Evolutionary conservation across 2,113 vertebrate species (phyloP), one percentile per base, ranked within the genome.

Genomic region (Cyprinodon tularosa): DNA sequence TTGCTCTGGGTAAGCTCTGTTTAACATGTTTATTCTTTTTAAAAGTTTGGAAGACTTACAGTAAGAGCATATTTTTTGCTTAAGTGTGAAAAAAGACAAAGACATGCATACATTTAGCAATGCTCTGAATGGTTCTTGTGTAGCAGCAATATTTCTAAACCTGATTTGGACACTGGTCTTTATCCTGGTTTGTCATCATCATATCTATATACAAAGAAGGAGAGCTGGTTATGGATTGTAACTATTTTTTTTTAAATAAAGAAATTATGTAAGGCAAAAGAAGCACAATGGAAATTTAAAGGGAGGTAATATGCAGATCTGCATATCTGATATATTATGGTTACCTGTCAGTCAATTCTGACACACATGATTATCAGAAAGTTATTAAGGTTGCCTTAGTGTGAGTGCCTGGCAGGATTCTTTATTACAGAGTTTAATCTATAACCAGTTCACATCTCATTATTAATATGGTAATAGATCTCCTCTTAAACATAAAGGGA

Each of bases 391-490:
- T 85, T 29, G 91, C 86, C 80, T 89, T 88, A 84, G 84, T 86
- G 84, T 80, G 86, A 91, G 87, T 78, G 90, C 86, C 88, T 87
- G 83, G 81, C 88, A 83, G 91, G 84, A 85, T 89, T 84, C 88
- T 90, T 91, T 91, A 92, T 93, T 90, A 83, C 90, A 36, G 71
- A 61, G 78, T 86, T 90, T 91, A 92, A 93, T 93, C 90, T 90
- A 83, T 84, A 84, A 93, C 89, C 79, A 75, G 87, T 91, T 90
- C 86, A 91, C 89, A 91, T 92, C 93, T 93, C 89, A 92, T 93
- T 93, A 93, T 94, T 93, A 94, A 93, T 92, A 92, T 93, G 92
- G 91, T 94, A 94, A 94, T 93, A 90, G 92, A 89, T 88, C 93
- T 93, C 90, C 89, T 93, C 88, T 88, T 89, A 91, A 88, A 92